Percentiles rank a stretch among this genome's conserved stretches.
Conservation (phyloP, 2,113 vertebrate species). For the Bos indicus region DNA sequence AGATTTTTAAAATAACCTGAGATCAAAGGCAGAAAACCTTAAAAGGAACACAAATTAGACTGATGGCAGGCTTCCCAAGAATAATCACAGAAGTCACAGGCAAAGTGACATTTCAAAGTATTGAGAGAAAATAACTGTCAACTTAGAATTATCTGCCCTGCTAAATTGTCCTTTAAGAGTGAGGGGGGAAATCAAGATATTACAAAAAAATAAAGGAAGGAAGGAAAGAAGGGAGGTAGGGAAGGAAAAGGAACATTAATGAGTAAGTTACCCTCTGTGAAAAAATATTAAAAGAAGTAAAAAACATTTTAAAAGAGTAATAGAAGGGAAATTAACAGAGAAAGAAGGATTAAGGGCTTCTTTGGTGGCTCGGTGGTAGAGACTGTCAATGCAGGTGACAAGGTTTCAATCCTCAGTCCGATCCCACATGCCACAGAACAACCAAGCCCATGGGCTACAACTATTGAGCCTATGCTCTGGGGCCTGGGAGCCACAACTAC, state of each 20-base stretch:
- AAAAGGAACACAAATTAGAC: not conserved
- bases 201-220: not conserved
- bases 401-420: fast-evolving
- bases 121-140: not conserved
- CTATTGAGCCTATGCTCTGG: not conserved
- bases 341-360: not conserved
- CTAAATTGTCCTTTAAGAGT: not conserved
- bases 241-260: not conserved
- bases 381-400: not conserved
- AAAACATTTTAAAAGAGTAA: not conserved
- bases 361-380: not conserved
- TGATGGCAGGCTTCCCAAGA: not conserved
- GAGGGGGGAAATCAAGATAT: not conserved
- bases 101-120: not conserved
- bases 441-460: not conserved
- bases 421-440: not conserved
- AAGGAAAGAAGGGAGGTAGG: not conserved
- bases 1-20: not conserved
- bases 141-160: not conserved
- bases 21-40: not conserved
- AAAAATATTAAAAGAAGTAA: not conserved
- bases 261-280: not conserved
- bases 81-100: not conserved
- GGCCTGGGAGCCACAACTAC: not conserved
- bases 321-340: not conserved